Percentiles rank a stretch among this genome's conserved stretches.
These are phyloP conservation scores for Mythimna impura DNA, from an alignment of 2,888 invertebrate species.

Conservation along the genomic window DNA sequence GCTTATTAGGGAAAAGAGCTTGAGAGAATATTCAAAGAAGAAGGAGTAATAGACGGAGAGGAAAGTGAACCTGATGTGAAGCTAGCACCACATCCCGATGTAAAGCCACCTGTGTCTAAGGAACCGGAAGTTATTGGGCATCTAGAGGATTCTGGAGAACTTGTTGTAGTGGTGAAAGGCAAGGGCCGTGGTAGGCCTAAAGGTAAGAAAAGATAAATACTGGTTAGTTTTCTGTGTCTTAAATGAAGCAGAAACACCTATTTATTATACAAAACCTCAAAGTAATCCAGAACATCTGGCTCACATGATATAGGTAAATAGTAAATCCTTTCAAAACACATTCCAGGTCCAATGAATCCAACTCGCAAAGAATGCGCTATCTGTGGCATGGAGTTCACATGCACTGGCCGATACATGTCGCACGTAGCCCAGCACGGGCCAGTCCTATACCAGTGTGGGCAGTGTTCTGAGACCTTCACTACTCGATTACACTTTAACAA, in stretches of 20 bases:
- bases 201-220: constrained; percentile 18
- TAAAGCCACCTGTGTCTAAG: constrained; percentile 69
- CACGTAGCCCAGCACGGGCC: constrained; percentile 92
- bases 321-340: not conserved
- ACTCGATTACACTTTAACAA: constrained; percentile 86
- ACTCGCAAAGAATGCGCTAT: constrained; percentile 84
- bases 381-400: constrained; percentile 86
- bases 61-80: constrained; percentile 86
- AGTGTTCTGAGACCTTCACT: constrained; percentile 86
- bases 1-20: constrained; percentile 92
- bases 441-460: constrained; percentile 90
- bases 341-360: constrained; percentile 79
- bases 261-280: not conserved
- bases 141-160: constrained; percentile 91
- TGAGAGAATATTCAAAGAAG: constrained; percentile 93
- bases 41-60: constrained; percentile 92
- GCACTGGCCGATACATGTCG: constrained; percentile 87
- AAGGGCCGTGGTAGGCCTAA: constrained; percentile 90
- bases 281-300: not conserved
- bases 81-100: constrained; percentile 47
- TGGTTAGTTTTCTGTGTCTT: no score
- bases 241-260: no score
- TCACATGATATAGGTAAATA: not conserved
- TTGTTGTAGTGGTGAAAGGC: constrained; percentile 91
- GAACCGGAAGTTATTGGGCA: constrained; percentile 92